A percentile compares a stretch with the other conserved stretches of the same genome.
phyloP scores from a whole-genome alignment of 35 echinoderm and acorn worm species.

The Lytechinus pictus region DNA sequence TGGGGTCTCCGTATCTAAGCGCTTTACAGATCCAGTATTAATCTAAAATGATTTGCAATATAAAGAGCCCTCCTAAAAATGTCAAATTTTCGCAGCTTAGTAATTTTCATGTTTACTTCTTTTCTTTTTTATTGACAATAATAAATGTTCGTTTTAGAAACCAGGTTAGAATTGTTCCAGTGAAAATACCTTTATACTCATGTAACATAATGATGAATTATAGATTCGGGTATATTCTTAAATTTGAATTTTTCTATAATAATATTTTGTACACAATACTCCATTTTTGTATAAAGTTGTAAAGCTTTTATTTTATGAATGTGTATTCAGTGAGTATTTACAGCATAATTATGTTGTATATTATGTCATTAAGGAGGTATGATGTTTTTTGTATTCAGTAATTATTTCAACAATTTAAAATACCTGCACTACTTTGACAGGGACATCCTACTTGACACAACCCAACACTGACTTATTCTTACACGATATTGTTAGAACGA shows the following conservation, averaged over 20 bases:
- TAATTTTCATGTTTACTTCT: too few species aligned
- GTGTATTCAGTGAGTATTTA: not conserved
- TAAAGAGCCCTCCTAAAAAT: too few species aligned
- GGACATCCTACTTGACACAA: too few species aligned
- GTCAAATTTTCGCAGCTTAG: too few species aligned
- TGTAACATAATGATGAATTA: not conserved
- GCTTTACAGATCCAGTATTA: too few species aligned
- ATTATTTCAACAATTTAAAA: not conserved
- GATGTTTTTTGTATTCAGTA: too few species aligned
- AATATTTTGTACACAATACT: constrained; percentile 13
- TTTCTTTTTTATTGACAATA: too few species aligned
- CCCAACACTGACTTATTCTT: too few species aligned
- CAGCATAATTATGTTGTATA: not conserved
- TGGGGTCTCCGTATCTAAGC: too few species aligned
- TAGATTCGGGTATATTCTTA: constrained; percentile 13
- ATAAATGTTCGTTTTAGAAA: not conserved
- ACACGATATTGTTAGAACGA: too few species aligned
- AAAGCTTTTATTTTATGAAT: not conserved
- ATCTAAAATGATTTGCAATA: too few species aligned
- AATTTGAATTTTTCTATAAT: not conserved
- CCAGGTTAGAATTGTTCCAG: not conserved
- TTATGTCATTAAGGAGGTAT: not conserved
- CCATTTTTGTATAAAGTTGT: constrained; percentile 14
- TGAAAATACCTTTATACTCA: not conserved
- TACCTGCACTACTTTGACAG: not conserved